phyloP scores from a whole-genome alignment of 2,888 invertebrate genomes.

The Apamea monoglypha region DNA sequence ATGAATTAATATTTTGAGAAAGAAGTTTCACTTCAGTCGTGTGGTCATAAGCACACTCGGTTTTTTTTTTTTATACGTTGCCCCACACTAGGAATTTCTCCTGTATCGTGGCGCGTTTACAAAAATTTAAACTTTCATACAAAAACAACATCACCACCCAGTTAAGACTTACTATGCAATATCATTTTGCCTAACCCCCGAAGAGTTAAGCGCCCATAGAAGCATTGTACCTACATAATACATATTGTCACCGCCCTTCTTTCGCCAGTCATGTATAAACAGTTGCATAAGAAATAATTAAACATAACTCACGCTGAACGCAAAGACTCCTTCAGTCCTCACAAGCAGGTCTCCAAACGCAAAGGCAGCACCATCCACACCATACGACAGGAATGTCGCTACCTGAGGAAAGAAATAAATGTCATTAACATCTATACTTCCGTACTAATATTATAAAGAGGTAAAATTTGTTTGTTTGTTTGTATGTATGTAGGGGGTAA shows the following conservation, averaged over 20 bases:
- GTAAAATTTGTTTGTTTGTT: no score
- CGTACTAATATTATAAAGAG: no score
- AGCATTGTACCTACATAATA: no score
- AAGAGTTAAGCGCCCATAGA: background rate
- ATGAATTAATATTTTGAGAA: no score
- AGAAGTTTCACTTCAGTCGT: no score
- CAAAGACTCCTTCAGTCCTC: slow-evolving; percentile 92
- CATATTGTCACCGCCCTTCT: background rate
- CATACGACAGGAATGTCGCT: slow-evolving; percentile 94
- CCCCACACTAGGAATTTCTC: no score
- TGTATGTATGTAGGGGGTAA: no score
- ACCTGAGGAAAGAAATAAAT: slow-evolving; percentile 78
- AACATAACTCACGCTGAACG: slow-evolving; percentile 93
- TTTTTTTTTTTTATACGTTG: no score
- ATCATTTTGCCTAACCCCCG: background rate
- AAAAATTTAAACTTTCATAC: no score
- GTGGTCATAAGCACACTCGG: no score
- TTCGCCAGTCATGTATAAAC: background rate
- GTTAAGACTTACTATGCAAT: background rate
- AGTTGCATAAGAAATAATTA: background rate
- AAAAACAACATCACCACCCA: background rate
- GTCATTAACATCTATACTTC: no score
- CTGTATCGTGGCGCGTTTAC: no score
- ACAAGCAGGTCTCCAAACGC: slow-evolving; percentile 94
- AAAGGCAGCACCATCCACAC: slow-evolving; percentile 95